Base-by-base conservation (phyloP, 2,888 invertebrate genomes). In the Chorisops tibialis region DNA sequence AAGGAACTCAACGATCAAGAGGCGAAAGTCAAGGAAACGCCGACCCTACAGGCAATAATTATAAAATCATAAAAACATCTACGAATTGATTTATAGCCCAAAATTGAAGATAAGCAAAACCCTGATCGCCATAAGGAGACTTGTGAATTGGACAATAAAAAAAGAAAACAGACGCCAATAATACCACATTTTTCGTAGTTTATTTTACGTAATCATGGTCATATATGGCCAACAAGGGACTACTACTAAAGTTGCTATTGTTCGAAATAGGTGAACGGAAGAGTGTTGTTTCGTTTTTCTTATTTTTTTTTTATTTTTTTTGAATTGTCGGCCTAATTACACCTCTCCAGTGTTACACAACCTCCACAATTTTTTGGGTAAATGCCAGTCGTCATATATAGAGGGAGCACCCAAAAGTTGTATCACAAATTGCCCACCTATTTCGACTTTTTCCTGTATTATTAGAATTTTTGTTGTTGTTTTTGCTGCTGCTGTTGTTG, bases 81-180 rank as follows among this genome's bases (percentile, higher is more conserved):
- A 66, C 65, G 69, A 71, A 75, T 74, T 75, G 75, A 75, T 75
- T 75, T 75, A 75, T 75, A 70, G 67, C 65, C 69, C 65, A 62
- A 73, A 76, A 72, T 71, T 70, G 71, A 69, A 67, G 70, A 69
- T 67, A 63, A 67, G 18, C 24, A 18, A 35, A 45, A 35, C 37
- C 58, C 30, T 22, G 52, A 51, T 37, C 18, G 21, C 35, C 37
- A 9, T 14, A 51, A 18, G 9, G 18, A 50, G 37, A 14, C 43
- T 19, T 18, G 43, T 4, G 21, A 47, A 47, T 47, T 47, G 47
- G 47, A 22, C 47, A 47, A 3, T 47, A 47, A 47, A 47, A 45
- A 45, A 21, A 47, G 47, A 47, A 21, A 30, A 30, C 30, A 30
- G 2, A 9, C 30, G 30, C 30, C 30, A 30, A 47, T 22, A 47